Base-by-base conservation (phyloP, 92 coral and sea anemone genomes). In the Anthopleura xanthogrammica region DNA sequence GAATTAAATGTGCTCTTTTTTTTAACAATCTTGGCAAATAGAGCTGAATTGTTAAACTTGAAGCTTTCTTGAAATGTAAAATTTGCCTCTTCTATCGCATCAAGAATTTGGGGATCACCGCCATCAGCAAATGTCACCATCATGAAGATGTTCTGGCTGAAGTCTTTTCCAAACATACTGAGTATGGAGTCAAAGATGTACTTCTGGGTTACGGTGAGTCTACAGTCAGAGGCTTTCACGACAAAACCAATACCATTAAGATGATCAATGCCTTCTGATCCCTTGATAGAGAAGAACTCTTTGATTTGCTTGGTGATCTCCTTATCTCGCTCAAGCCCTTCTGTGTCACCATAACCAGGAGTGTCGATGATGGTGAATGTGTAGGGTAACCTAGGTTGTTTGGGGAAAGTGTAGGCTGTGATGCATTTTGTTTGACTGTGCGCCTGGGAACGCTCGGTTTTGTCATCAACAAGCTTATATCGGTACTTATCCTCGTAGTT, bases 41-140 rank as follows among this genome's bases (percentile, higher is more conserved):
- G 86, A 0, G 91, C 91, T 42, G 91, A 85, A 55, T 88, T 88
- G 77, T 88, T 88, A 60, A 88, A 88, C 68, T 82, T 84, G 40
- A 85, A 85, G 1, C 48, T 52, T 39, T 81, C 71, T 20, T 43
- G 77, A 16, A 60, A 55, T 17, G 83, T 76, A 41, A 84, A 46
- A 0, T 78, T 78, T 1, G 88, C 85, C 55, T 75, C 78, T 3
- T 70, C 76, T 19, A 88, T n/a, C n/a, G n/a, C n/a, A n/a, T n/a
- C n/a, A n/a, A n/a, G n/a, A n/a, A n/a, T n/a, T n/a, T 80, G 91
- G 2, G 91, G 88, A 8, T 46, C 60, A 16, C 80, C 60, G 41
- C 83, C 86, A 20, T 88, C 91, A 40, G 88, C 91, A 80, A 88
- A 88, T 3, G 91, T 88, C 16, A 88, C 77, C 88, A 88, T 84